Conservation (phyloP, 2,888 invertebrate genomes). For the Troglohyphantes excavatus region DNA sequence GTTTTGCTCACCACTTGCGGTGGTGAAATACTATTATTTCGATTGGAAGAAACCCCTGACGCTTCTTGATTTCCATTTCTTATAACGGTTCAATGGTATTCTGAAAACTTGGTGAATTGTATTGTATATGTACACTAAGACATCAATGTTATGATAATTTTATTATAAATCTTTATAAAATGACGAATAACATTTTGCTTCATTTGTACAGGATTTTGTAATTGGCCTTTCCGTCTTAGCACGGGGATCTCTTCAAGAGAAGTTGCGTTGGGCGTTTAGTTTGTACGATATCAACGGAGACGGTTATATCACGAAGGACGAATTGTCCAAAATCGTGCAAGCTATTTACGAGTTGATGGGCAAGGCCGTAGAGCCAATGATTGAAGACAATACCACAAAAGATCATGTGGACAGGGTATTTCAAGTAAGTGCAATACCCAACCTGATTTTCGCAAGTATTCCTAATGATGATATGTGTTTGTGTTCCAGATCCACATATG, state of each 20-base stretch:
- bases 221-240: slow-evolving; percentile 84
- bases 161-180: no score
- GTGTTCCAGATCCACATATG: no score
- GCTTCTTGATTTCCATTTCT: no score
- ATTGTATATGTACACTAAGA: no score
- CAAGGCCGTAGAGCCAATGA: slow-evolving; percentile 90
- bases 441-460: no score
- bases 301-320: slow-evolving; percentile 84
- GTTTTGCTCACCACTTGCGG: no score
- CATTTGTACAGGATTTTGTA: slow-evolving; percentile 83
- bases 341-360: slow-evolving; percentile 85
- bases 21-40: no score
- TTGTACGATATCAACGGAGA: slow-evolving; percentile 84
- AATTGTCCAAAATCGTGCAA: slow-evolving; percentile 84
- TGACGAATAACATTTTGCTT: background rate
- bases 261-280: slow-evolving; percentile 85
- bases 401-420: slow-evolving; percentile 84
- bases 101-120: no score
- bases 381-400: slow-evolving; percentile 83
- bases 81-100: no score
- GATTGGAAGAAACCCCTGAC: no score
- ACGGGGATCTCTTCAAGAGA: slow-evolving; percentile 84
- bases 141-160: no score
- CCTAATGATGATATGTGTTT: no score
- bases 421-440: slow-evolving; percentile 83